Conservation (phyloP, 2,113 vertebrate genomes). For the Anoplopoma fimbria region DNA sequence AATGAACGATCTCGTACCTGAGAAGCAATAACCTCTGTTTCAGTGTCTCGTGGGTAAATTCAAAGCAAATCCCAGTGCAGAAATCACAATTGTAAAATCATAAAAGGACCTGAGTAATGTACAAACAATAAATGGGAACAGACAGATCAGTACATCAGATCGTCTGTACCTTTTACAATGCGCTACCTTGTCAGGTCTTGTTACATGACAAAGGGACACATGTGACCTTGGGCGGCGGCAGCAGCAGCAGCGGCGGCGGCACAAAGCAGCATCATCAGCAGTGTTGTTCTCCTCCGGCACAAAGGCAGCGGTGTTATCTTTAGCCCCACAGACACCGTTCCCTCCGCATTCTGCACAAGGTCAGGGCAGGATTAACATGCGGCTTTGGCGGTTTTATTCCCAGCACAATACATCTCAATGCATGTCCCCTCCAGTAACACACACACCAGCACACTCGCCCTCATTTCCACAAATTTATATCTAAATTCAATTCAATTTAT, state of each 20-base stretch:
- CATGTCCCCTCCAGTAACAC: slow-evolving; percentile 38
- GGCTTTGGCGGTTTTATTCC: slow-evolving; percentile 70
- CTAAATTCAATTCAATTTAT: neutral
- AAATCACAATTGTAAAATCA: slow-evolving; percentile 3
- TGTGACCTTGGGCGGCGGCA: slow-evolving; percentile 61
- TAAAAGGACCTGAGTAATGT: neutral
- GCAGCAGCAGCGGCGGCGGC: slow-evolving; percentile 31
- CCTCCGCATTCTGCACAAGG: slow-evolving; percentile 73
- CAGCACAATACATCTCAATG: slow-evolving; percentile 65
- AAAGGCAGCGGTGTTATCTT: slow-evolving; percentile 77
- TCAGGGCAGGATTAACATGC: slow-evolving; percentile 75
- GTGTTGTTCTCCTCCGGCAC: slow-evolving; percentile 72
- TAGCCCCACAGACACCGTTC: slow-evolving; percentile 70
- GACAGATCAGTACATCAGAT: slow-evolving; percentile 36
- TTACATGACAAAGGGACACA: slow-evolving; percentile 70
- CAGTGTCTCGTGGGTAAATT: neutral
- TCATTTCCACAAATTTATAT: slow-evolving; percentile 10
- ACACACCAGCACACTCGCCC: neutral
- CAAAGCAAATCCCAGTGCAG: neutral
- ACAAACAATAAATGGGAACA: neutral
- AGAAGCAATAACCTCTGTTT: neutral
- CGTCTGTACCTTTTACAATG: slow-evolving; percentile 50
- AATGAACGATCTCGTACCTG: neutral
- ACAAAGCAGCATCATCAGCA: slow-evolving; percentile 78
- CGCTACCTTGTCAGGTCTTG: slow-evolving; percentile 67